Evolutionary conservation across 2,888 invertebrate genomes (phyloP).

Genomic region (Camptogramma bilineatum): DNA sequence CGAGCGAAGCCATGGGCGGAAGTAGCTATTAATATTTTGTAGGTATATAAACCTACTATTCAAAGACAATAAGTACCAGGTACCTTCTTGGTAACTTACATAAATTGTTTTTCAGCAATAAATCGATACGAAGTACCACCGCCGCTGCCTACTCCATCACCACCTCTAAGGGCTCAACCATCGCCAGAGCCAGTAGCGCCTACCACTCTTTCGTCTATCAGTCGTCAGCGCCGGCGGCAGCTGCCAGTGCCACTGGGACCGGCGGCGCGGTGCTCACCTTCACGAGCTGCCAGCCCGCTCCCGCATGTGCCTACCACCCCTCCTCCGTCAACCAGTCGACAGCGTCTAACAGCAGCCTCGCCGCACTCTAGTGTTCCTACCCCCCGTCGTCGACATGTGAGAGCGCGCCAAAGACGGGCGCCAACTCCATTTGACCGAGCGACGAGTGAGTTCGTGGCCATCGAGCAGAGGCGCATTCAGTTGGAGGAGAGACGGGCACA

Average conservation of each 20-base stretch:
- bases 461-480: neutral
- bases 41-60: neutral
- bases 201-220: neutral
- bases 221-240: neutral
- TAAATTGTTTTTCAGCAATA: neutral
- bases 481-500: neutral
- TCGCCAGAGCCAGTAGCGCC: constrained; percentile 1
- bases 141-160: neutral
- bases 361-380: neutral
- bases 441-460: neutral
- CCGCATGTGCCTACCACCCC: neutral
- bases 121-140: neutral
- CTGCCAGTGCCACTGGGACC: neutral
- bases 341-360: neutral
- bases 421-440: neutral
- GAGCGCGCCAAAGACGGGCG: neutral
- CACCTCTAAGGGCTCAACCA: neutral
- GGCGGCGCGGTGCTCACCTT: neutral
- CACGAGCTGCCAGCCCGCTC: neutral
- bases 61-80: neutral
- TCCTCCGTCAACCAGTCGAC: neutral
- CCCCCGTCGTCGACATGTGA: neutral
- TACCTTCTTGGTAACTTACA: neutral
- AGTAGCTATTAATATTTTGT: too few species aligned
- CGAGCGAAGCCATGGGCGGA: too few species aligned